Evolutionary conservation across 2,113 vertebrate genomes (phyloP).

Genomic region (Crotalus tigris): DNA sequence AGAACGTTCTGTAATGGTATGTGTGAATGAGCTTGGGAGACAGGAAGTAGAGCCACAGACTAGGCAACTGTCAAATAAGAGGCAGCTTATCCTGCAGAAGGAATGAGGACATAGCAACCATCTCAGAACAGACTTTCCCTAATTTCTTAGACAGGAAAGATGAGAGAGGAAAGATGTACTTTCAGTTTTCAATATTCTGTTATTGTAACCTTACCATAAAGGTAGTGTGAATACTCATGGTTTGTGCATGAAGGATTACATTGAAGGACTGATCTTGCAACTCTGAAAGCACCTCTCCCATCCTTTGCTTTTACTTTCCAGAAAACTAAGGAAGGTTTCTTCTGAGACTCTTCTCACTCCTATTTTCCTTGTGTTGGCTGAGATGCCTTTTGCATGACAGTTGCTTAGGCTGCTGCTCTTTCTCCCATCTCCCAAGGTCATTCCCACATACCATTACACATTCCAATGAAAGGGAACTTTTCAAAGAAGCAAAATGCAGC

Average conservation of each 20-base stretch:
- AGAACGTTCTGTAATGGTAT: neutral
- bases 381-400: neutral
- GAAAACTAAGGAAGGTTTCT: neutral
- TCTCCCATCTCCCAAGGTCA: neutral
- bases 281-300: neutral
- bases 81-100: neutral
- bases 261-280: neutral
- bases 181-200: neutral
- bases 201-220: neutral
- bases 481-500: neutral
- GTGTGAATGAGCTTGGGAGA: neutral
- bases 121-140: neutral
- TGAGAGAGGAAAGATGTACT: neutral
- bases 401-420: neutral
- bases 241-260: neutral
- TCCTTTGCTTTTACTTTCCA: neutral
- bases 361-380: neutral
- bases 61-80: neutral
- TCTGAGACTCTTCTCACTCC: neutral
- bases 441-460: neutral
- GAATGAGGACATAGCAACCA: neutral
- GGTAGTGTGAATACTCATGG: neutral
- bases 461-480: neutral
- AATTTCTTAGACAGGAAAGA: neutral
- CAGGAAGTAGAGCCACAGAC: neutral